Evolutionary conservation across 2,113 vertebrate species (phyloP).

Genomic region (Sebastes schlegelii): DNA sequence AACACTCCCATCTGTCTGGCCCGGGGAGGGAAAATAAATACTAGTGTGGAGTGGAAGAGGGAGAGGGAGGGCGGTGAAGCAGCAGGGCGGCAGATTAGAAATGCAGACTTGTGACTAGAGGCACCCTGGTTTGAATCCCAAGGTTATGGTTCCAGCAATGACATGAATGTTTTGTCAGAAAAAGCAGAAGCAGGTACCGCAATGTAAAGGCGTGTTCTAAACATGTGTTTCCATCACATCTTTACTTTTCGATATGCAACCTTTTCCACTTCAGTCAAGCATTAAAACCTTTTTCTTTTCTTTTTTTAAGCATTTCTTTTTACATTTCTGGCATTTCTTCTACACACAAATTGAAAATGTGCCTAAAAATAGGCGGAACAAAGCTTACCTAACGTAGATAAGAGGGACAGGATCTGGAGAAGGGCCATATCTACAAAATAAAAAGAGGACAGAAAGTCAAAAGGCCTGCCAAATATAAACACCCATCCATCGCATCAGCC

Average conservation of each 20-base stretch:
- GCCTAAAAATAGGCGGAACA: background rate
- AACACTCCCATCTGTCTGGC: conserved; percentile 72
- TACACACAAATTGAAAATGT: background rate
- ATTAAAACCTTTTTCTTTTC: background rate
- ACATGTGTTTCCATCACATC: background rate
- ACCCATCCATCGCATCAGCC: conserved; percentile 3
- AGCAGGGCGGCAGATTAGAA: conserved; percentile 55
- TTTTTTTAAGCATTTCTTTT: background rate
- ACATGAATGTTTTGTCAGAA: background rate
- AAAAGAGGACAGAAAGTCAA: conserved; percentile 24
- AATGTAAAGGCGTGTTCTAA: background rate
- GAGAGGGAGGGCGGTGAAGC: conserved; percentile 49
- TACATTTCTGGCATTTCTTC: background rate
- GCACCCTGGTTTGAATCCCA: conserved; percentile 33
- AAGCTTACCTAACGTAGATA: background rate
- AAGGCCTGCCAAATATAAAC: conserved; percentile 34
- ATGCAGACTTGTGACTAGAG: conserved; percentile 51
- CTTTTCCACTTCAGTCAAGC: background rate
- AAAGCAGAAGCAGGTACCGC: background rate
- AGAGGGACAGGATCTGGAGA: conserved; percentile 4
- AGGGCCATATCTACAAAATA: conserved; percentile 10
- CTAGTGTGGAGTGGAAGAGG: conserved; percentile 35
- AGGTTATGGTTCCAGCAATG: background rate
- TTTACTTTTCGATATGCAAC: background rate
- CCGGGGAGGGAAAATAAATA: conserved; percentile 70